Evolutionary conservation across 2,888 invertebrate genomes (phyloP).

Genomic region (Terebella lapidaria): DNA sequence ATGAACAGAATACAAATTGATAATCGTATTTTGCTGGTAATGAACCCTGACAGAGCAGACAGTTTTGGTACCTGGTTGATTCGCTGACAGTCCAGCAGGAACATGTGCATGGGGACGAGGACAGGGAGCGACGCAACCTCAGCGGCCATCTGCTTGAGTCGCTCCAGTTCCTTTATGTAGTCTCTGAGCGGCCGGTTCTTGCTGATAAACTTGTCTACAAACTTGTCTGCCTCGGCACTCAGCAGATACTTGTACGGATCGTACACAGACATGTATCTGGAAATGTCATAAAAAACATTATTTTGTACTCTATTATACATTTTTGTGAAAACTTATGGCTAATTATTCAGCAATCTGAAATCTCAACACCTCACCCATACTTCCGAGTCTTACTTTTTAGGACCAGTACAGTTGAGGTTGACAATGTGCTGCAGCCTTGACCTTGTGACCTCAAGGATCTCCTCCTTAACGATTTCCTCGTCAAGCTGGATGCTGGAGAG

Average conservation of each 20-base stretch:
- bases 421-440: slow-evolving; percentile 35
- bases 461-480: slow-evolving; percentile 29
- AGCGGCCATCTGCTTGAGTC: slow-evolving; percentile 40
- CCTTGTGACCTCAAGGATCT: slow-evolving; percentile 37
- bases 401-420: slow-evolving; percentile 44
- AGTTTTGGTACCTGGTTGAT: slow-evolving; percentile 50
- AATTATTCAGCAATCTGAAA: not conserved
- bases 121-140: slow-evolving; percentile 45
- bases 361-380: not conserved
- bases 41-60: no score
- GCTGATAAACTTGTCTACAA: slow-evolving; percentile 41
- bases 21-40: no score
- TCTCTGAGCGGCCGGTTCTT: slow-evolving; percentile 41
- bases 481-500: slow-evolving; percentile 34
- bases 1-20: no score
- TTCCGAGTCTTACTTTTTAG: slow-evolving; percentile 35
- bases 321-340: not conserved
- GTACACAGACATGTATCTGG: slow-evolving; percentile 44
- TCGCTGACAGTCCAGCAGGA: slow-evolving; percentile 43
- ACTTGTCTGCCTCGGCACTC: slow-evolving; percentile 36
- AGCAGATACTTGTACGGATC: slow-evolving; percentile 43
- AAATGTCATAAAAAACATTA: not conserved
- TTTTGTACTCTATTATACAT: not conserved
- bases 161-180: slow-evolving; percentile 44
- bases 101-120: slow-evolving; percentile 48